These are phyloP conservation scores for Ophion slaviceki DNA, from an alignment of 2,888 invertebrate genomes.

Conservation along the genomic window DNA sequence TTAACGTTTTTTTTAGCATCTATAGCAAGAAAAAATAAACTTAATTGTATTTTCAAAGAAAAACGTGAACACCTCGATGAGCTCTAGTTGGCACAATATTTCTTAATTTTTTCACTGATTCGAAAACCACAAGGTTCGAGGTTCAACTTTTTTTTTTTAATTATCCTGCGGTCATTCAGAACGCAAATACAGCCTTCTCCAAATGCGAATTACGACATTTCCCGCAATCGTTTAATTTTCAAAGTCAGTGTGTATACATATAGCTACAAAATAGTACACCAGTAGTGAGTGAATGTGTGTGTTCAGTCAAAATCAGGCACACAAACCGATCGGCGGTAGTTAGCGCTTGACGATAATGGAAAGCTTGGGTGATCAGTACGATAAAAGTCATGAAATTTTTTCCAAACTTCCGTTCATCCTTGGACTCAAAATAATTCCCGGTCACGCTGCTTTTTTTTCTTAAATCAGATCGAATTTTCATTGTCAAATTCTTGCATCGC, in stretches of 20 bases:
- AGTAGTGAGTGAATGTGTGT: slow-evolving; percentile 82
- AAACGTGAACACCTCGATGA: neutral
- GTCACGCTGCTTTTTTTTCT: slow-evolving; percentile 32
- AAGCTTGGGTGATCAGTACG: slow-evolving; percentile 80
- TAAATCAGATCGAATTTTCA: neutral
- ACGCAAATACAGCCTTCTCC: too few relatives aligned
- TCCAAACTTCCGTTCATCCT: slow-evolving; percentile 36
- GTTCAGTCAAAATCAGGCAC: slow-evolving; percentile 77
- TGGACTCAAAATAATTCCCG: slow-evolving; percentile 22
- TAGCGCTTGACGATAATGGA: slow-evolving; percentile 79
- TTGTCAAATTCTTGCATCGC: slow-evolving; percentile 9
- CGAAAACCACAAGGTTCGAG: too few relatives aligned
- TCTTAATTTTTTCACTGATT: neutral
- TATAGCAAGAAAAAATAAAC: too few relatives aligned
- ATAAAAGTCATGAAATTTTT: slow-evolving; percentile 34
- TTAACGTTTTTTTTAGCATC: too few relatives aligned
- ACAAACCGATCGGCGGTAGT: slow-evolving; percentile 80
- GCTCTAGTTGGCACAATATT: neutral
- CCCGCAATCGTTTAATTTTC: neutral
- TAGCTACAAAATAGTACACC: slow-evolving; percentile 36
- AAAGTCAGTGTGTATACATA: neutral
- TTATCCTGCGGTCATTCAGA: neutral
- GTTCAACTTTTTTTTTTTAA: too few relatives aligned
- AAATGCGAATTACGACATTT: neutral
- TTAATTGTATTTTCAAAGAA: neutral